Conservation (phyloP, 2,797 vertebrate species). For the Agapornis canus region DNA sequence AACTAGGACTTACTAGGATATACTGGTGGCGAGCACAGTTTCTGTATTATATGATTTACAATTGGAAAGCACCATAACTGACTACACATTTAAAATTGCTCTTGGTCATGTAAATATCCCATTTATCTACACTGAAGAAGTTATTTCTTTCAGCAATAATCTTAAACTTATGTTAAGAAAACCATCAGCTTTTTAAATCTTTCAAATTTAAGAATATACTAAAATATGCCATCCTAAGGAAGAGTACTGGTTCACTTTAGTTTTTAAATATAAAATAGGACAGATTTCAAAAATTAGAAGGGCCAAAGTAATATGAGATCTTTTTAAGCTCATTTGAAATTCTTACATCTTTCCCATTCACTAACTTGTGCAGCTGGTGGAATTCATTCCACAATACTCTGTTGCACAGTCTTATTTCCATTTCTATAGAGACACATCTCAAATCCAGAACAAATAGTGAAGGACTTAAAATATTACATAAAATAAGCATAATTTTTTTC, state of each 20-base stretch:
- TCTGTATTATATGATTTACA: not conserved
- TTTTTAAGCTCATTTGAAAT: constrained; percentile 24
- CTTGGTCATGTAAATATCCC: not conserved
- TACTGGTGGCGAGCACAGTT: not conserved
- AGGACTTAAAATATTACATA: constrained; percentile 54
- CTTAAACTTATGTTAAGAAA: not conserved
- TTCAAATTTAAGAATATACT: not conserved
- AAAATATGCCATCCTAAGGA: not conserved
- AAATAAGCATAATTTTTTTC: constrained; percentile 42
- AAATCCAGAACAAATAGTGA: constrained; percentile 42
- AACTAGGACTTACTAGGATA: not conserved
- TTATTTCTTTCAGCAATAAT: not conserved
- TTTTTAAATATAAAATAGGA: constrained; percentile 17
- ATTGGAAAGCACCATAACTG: not conserved
- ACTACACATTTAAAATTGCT: not conserved
- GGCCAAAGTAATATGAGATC: not conserved
- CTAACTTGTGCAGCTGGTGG: not conserved
- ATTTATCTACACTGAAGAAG: not conserved
- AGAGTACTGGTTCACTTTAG: not conserved
- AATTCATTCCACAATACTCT: constrained; percentile 19
- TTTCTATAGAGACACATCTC: constrained; percentile 67
- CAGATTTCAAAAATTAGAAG: constrained; percentile 7
- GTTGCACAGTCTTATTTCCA: constrained; percentile 66
- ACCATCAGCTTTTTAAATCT: not conserved
- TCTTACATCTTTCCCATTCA: not conserved